Evolutionary conservation across 2,113 vertebrate genomes (phyloP).

Genomic region (Cercopithecus mona): DNA sequence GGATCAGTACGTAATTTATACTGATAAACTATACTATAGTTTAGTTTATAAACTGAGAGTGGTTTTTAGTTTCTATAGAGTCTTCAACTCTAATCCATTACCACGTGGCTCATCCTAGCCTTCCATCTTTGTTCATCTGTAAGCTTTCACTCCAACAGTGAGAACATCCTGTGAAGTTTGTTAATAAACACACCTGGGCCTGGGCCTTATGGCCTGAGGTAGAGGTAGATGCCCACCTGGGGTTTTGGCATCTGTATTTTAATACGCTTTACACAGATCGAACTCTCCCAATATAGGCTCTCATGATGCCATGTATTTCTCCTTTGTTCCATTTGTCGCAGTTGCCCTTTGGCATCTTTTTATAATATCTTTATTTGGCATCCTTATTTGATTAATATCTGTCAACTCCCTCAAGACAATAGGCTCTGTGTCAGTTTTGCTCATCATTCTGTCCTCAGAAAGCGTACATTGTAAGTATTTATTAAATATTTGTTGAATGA

Average conservation of each 20-base stretch:
- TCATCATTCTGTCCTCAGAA: neutral
- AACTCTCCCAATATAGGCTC: neutral
- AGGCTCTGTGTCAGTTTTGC: neutral
- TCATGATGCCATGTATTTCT: neutral
- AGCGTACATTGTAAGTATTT: neutral
- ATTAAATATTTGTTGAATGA: neutral
- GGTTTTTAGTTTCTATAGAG: neutral
- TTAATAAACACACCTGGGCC: neutral
- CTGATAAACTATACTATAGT: neutral
- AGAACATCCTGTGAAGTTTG: neutral
- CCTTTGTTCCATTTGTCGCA: neutral
- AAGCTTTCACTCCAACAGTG: neutral
- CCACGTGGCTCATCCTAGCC: neutral
- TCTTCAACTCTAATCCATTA: neutral
- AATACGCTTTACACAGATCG: neutral
- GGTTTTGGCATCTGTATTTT: neutral
- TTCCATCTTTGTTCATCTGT: neutral
- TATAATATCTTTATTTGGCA: neutral
- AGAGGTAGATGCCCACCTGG: neutral
- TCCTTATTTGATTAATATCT: slow-evolving; percentile 1
- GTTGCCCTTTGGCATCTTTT: neutral
- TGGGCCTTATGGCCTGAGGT: neutral
- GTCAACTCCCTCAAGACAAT: neutral
- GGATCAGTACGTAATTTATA: neutral
- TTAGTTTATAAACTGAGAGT: slow-evolving; percentile 18